Evolutionary conservation across 2,888 invertebrate genomes (phyloP).

Genomic region (Nemurella pictetii): DNA sequence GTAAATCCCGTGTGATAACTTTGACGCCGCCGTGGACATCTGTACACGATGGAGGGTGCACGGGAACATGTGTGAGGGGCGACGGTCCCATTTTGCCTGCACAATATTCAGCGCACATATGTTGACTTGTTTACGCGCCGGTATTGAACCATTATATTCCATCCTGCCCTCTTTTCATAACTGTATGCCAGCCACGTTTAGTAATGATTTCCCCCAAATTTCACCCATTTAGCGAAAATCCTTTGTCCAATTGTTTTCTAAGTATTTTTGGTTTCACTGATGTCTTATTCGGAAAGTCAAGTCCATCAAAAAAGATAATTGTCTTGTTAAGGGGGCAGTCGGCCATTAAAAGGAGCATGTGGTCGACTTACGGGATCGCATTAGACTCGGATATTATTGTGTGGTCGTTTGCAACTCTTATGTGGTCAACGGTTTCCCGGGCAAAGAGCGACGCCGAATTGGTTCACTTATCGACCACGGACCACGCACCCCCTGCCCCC

Average conservation of each 20-base stretch:
- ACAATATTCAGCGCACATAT: not conserved
- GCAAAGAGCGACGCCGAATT: not conserved
- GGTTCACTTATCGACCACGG: constrained; percentile 27
- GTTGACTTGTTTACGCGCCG: not conserved
- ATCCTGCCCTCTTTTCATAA: not conserved
- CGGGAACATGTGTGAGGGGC: not conserved
- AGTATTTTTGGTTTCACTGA: not conserved
- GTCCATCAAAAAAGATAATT: constrained; percentile 3
- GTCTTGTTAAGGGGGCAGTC: not conserved
- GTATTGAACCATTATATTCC: not conserved
- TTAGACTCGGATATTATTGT: not conserved
- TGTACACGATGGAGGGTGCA: not conserved
- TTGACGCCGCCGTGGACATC: not conserved
- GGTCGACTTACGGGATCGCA: not conserved
- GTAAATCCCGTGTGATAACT: not conserved
- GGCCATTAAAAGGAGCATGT: not conserved
- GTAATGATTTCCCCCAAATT: not conserved
- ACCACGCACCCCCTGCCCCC: not conserved
- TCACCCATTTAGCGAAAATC: not conserved
- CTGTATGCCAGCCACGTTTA: no score
- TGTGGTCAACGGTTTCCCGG: not conserved
- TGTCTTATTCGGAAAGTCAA: constrained; percentile 4
- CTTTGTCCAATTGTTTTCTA: not conserved
- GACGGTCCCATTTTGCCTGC: no score
- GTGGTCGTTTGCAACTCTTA: not conserved